Percentiles rank a stretch among this genome's conserved stretches.
Evolutionary conservation across 2,113 vertebrate species (phyloP).

Genomic region (Lepus americanus): DNA sequence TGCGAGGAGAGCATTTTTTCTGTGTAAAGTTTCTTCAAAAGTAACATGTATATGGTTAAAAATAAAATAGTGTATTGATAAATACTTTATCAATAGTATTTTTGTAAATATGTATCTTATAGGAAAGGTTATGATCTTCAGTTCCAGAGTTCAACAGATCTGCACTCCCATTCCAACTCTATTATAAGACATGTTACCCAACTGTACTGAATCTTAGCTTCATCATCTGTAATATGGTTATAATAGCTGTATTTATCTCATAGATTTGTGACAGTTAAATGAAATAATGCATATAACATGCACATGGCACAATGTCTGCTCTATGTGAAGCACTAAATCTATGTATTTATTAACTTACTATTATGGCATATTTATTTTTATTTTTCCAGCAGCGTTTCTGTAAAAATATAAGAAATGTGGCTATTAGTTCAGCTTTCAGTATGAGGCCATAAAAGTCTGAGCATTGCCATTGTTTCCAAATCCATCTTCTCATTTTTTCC

Average conservation of each 20-base stretch:
- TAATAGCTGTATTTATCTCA: background rate
- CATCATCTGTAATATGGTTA: background rate
- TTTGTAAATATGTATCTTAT: constrained; percentile 19
- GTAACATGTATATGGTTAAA: background rate
- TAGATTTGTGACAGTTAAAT: constrained; percentile 29
- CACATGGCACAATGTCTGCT: background rate
- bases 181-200: background rate
- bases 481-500: background rate
- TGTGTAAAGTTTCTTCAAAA: background rate
- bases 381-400: background rate
- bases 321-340: background rate
- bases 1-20: background rate
- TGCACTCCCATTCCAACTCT: background rate
- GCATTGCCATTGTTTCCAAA: background rate
- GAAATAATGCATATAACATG: background rate
- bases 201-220: background rate
- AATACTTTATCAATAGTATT: background rate
- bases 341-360: background rate
- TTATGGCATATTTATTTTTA: background rate
- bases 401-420: background rate
- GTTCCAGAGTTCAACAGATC: background rate
- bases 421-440: background rate
- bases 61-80: constrained; percentile 4
- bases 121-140: background rate
- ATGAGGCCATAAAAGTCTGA: background rate